Evolutionary conservation across 2,113 vertebrate genomes (phyloP).

Genomic region (Sisor rabdophorus): DNA sequence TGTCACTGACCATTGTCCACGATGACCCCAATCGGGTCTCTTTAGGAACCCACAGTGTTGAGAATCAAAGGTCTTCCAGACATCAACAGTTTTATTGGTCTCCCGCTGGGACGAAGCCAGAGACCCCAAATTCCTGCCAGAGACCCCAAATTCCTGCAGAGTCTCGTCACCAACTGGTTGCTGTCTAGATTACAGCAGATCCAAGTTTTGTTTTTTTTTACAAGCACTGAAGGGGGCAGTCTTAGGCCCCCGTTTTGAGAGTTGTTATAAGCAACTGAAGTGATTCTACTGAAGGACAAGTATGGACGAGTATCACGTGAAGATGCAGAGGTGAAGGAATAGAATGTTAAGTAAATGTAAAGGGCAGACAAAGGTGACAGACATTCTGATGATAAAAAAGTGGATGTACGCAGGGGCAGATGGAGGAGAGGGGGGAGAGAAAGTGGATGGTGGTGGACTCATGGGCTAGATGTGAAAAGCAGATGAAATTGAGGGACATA

Average conservation of each 20-base stretch:
- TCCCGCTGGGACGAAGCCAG: background rate
- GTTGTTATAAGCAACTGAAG: background rate
- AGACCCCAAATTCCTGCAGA: background rate
- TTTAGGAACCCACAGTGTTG: background rate
- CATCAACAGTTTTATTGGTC: background rate
- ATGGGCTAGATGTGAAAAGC: background rate
- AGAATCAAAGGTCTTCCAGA: conserved; percentile 4
- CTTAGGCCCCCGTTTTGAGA: no score
- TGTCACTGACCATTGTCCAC: background rate
- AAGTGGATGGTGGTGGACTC: background rate
- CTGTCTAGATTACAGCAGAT: conserved; percentile 14
- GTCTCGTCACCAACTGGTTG: background rate
- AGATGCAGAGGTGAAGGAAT: no score
- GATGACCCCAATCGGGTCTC: conserved; percentile 32
- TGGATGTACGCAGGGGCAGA: background rate
- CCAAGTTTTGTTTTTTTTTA: background rate
- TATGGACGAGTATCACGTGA: no score
- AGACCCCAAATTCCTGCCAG: background rate
- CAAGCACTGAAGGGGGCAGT: background rate
- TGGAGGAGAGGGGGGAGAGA: background rate
- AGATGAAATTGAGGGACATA: background rate
- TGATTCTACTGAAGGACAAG: background rate
- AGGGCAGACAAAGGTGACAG: background rate
- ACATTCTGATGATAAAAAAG: background rate
- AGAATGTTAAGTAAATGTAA: background rate